Evolutionary conservation across 2,113 vertebrate genomes (phyloP).

Genomic region (Myanophis thanlyinensis): DNA sequence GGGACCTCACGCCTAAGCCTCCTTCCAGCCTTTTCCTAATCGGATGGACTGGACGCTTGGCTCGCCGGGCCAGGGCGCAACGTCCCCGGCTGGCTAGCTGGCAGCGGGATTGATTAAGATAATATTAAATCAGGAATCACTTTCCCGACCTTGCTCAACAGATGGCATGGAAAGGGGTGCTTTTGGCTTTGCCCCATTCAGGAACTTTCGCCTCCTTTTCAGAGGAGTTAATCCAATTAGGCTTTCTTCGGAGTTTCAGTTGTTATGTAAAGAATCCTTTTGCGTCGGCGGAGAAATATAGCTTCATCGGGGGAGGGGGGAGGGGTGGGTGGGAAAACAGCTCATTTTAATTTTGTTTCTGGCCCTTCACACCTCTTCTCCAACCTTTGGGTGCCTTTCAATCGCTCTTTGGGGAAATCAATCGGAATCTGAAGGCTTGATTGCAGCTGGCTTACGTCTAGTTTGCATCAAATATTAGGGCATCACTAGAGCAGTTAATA

Average conservation of each 20-base stretch:
- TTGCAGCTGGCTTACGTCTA: neutral
- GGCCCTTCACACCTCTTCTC: neutral
- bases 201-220: slow-evolving; percentile 63
- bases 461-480: neutral
- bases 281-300: slow-evolving; percentile 45
- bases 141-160: slow-evolving; percentile 53
- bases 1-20: neutral
- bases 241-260: slow-evolving; percentile 69
- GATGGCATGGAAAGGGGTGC: slow-evolving; percentile 54
- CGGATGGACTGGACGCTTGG: neutral
- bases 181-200: slow-evolving; percentile 55
- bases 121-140: slow-evolving; percentile 61
- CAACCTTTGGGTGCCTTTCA: neutral
- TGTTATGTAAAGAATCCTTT: slow-evolving; percentile 73
- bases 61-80: neutral
- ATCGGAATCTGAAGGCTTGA: neutral
- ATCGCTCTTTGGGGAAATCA: neutral
- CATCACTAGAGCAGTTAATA: neutral
- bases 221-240: slow-evolving; percentile 79
- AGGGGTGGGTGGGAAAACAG: neutral
- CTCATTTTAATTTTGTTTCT: slow-evolving; percentile 42
- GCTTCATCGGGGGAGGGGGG: slow-evolving; percentile 40
- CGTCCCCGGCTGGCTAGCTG: slow-evolving; percentile 17
- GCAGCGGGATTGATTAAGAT: slow-evolving; percentile 56
- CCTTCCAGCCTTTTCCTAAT: neutral